Conservation (phyloP, 2,888 invertebrate genomes). For the Tetranychus truncatus region DNA sequence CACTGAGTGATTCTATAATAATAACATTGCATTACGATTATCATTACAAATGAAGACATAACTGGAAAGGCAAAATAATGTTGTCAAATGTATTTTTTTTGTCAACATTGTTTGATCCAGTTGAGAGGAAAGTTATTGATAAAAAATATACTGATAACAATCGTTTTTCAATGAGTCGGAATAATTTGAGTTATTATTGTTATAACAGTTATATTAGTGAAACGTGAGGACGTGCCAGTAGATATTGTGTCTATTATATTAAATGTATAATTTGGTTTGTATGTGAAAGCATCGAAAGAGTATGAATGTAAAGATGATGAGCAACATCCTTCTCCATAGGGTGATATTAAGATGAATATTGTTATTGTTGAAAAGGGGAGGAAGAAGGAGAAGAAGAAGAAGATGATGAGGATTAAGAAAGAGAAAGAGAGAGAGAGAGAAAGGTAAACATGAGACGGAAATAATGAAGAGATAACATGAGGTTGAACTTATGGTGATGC, state of each 20-base stretch:
- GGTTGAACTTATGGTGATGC: neutral
- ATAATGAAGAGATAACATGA: conserved; percentile 1
- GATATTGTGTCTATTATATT: neutral
- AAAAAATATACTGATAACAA: neutral
- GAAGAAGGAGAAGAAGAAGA: neutral
- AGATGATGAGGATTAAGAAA: neutral
- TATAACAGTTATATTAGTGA: neutral
- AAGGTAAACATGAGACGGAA: conserved; percentile 6
- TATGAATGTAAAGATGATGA: neutral
- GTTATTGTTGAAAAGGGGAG: neutral
- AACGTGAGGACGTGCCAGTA: neutral
- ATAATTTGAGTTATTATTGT: neutral
- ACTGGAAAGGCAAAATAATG: too few relatives aligned
- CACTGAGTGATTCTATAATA: too few relatives aligned
- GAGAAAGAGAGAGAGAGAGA: neutral
- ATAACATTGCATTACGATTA: too few relatives aligned
- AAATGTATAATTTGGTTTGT: neutral
- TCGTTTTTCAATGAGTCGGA: neutral
- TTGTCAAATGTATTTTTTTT: too few relatives aligned
- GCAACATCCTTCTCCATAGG: neutral
- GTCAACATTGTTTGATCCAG: too few relatives aligned
- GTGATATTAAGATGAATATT: neutral
- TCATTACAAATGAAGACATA: too few relatives aligned
- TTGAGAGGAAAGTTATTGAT: too few relatives aligned
- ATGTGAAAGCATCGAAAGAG: neutral